These are phyloP conservation scores for Laticauda colubrina DNA, from an alignment of 2,113 vertebrate genomes.

Conservation along the genomic window DNA sequence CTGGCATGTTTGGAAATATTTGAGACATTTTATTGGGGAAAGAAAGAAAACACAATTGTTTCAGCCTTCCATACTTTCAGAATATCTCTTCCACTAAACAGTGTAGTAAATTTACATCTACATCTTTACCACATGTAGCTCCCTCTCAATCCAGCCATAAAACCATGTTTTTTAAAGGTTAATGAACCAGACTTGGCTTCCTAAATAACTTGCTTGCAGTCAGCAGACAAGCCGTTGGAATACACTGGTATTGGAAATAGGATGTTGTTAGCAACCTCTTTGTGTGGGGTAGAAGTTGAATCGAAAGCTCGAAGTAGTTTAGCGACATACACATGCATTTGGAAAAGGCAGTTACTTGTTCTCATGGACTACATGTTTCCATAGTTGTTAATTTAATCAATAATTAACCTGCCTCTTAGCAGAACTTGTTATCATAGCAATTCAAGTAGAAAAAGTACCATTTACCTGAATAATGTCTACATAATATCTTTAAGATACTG, in stretches of 20 bases:
- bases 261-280: constrained; percentile 68
- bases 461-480: constrained; percentile 63
- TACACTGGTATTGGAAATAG: constrained; percentile 68
- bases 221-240: constrained; percentile 58
- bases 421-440: constrained; percentile 61
- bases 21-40: background rate
- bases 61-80: background rate
- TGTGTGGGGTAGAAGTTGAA: constrained; percentile 70
- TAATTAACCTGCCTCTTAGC: constrained; percentile 67
- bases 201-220: constrained; percentile 57
- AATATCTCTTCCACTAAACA: background rate
- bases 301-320: constrained; percentile 62
- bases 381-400: constrained; percentile 65
- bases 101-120: background rate
- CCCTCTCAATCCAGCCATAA: constrained; percentile 40
- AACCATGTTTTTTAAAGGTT: constrained; percentile 51
- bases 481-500: constrained; percentile 47
- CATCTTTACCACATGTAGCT: constrained; percentile 38
- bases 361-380: constrained; percentile 62
- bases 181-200: constrained; percentile 21
- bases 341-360: constrained; percentile 63
- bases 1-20: background rate
- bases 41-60: background rate
- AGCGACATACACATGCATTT: constrained; percentile 56
- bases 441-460: constrained; percentile 64